phyloP scores from a whole-genome alignment of 2,797 vertebrate species.

The Premnoplex brunnescens region DNA sequence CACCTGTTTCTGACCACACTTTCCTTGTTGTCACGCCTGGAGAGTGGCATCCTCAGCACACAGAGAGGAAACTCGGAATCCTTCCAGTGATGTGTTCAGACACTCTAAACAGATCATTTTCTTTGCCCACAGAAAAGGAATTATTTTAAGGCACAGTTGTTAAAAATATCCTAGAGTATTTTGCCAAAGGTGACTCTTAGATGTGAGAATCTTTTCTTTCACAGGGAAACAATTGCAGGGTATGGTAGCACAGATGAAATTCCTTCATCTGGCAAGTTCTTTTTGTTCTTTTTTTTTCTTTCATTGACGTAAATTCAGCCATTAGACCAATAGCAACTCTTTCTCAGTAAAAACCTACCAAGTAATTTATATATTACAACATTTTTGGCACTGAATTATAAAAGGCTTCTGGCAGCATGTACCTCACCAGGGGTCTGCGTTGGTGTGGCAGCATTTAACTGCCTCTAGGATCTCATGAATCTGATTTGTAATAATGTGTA shows the following conservation, averaged over 20 bases:
- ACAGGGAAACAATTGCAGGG: conserved; percentile 19
- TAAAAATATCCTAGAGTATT: conserved; percentile 39
- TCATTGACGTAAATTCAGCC: not conserved
- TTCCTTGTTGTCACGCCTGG: not conserved
- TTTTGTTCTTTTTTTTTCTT: not conserved
- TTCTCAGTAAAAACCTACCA: not conserved
- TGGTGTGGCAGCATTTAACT: not conserved
- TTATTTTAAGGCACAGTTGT: conserved; percentile 49
- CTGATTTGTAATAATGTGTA: not conserved
- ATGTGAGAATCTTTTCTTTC: conserved; percentile 27
- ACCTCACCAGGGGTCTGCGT: not conserved
- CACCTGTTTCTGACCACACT: not conserved
- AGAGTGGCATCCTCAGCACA: not conserved
- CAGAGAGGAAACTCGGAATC: not conserved
- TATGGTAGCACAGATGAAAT: not conserved
- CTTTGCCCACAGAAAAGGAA: conserved; percentile 9
- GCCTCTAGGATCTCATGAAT: not conserved
- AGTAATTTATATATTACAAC: not conserved
- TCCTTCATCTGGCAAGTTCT: conserved; percentile 10
- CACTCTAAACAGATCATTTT: conserved; percentile 35
- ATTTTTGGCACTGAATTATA: not conserved
- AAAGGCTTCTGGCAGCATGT: not conserved
- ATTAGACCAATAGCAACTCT: not conserved
- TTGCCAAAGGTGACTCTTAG: conserved; percentile 38
- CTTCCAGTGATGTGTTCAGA: not conserved